These are phyloP conservation scores for Pachyseris speciosa DNA, from an alignment of 64 coral and sea anemone genomes.

Conservation along the genomic window DNA sequence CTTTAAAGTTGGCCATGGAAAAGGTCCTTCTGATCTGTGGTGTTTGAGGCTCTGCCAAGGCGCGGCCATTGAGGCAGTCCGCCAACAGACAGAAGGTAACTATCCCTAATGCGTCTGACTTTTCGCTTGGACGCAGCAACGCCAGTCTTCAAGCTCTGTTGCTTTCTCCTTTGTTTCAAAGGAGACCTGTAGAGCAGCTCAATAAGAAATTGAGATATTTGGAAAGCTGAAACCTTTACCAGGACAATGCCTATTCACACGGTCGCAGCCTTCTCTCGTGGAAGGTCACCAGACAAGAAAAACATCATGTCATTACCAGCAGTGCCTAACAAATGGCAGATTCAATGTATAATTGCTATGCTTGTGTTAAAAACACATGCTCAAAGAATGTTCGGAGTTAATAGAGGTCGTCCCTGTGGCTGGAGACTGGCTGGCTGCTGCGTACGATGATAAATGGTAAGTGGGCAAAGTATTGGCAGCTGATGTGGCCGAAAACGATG, in stretches of 20 bases:
- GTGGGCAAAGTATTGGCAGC: slow-evolving; percentile 14
- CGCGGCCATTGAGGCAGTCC: slow-evolving; percentile 53
- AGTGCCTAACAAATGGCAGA: too few species aligned
- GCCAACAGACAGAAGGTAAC: slow-evolving; percentile 20
- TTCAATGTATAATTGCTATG: too few species aligned
- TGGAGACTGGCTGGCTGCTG: slow-evolving; percentile 6
- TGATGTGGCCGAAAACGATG: background rate
- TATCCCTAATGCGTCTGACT: slow-evolving; percentile 34
- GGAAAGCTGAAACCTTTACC: slow-evolving; percentile 14
- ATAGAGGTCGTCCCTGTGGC: background rate
- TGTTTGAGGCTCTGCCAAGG: slow-evolving; percentile 27
- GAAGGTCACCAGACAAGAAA: slow-evolving; percentile 29
- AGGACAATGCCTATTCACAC: slow-evolving; percentile 53
- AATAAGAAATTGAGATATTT: background rate
- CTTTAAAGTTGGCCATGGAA: slow-evolving; percentile 56
- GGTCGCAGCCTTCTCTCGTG: slow-evolving; percentile 8
- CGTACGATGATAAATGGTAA: slow-evolving; percentile 29
- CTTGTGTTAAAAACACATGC: slow-evolving; percentile 4
- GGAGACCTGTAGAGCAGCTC: background rate
- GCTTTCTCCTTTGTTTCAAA: slow-evolving; percentile 25
- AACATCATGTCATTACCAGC: slow-evolving; percentile 43
- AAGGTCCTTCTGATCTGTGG: slow-evolving; percentile 52
- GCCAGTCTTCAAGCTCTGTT: background rate
- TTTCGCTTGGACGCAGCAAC: slow-evolving; percentile 36
- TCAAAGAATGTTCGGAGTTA: background rate